A percentile compares a stretch with the other conserved stretches of the same genome.
phyloP scores from a whole-genome alignment of 2,113 vertebrate genomes.

The Ophthalmolycus amberensis region DNA sequence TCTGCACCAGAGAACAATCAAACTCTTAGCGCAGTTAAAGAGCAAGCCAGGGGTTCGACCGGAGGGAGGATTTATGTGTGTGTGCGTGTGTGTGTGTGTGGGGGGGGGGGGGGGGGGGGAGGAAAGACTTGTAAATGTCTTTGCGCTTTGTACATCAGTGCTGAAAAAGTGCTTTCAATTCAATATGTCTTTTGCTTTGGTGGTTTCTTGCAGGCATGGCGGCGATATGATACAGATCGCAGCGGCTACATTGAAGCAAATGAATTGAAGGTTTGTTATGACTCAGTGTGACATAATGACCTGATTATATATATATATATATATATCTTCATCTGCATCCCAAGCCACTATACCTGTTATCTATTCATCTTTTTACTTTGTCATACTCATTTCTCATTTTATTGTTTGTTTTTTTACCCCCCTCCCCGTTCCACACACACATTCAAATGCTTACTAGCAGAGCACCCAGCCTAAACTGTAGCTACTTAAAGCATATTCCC shows the following conservation, averaged over 20 bases:
- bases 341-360: not conserved
- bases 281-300: not conserved
- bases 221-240: conserved; percentile 95
- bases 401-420: conserved; percentile 10
- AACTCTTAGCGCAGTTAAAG: conserved; percentile 37
- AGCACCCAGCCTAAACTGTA: conserved; percentile 9
- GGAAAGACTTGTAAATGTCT: conserved; percentile 11
- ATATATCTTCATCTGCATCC: not conserved
- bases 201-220: conserved; percentile 87
- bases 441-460: conserved; percentile 12
- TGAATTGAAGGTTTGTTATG: conserved; percentile 91
- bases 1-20: conserved; percentile 41
- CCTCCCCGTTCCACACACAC: not conserved
- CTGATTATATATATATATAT: not conserved
- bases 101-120: too few relatives aligned
- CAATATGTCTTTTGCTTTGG: conserved; percentile 20
- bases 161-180: conserved; percentile 18
- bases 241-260: conserved; percentile 98
- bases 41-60: conserved; percentile 25
- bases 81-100: too few relatives aligned
- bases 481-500: not conserved
- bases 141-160: conserved; percentile 7
- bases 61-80: conserved; percentile 25
- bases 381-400: conserved; percentile 28
- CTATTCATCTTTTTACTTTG: conserved; percentile 19